Evolutionary conservation across 2,888 invertebrate genomes (phyloP).

Genomic region (Drosophila demipolita): DNA sequence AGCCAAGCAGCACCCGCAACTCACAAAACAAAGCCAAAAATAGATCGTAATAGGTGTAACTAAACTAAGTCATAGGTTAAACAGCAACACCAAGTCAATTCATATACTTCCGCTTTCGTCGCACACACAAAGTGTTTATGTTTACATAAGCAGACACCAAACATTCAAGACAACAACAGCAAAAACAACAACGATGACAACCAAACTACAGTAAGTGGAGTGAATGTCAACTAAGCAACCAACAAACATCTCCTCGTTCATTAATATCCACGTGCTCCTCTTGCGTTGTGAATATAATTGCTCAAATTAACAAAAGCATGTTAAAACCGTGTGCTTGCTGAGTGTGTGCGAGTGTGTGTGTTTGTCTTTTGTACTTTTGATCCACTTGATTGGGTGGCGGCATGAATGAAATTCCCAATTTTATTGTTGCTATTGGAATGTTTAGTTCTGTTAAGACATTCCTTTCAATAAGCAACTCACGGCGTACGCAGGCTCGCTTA

Average conservation of each 20-base stretch:
- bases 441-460: constrained; percentile 58
- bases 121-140: constrained; percentile 66
- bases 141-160: constrained; percentile 65
- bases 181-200: constrained; percentile 51
- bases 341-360: constrained; percentile 28
- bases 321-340: constrained; percentile 56
- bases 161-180: constrained; percentile 43
- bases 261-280: constrained; percentile 54
- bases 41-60: constrained; percentile 39
- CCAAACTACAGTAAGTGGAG: constrained; percentile 65
- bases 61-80: constrained; percentile 48
- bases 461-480: constrained; percentile 28
- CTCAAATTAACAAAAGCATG: constrained; percentile 58
- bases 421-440: constrained; percentile 25
- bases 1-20: constrained; percentile 36
- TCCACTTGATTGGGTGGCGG: constrained; percentile 22
- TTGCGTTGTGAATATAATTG: constrained; percentile 48
- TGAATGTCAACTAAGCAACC: background rate
- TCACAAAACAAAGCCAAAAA: constrained; percentile 35
- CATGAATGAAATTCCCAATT: constrained; percentile 36
- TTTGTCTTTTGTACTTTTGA: constrained; percentile 32
- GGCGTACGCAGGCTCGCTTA: constrained; percentile 43
- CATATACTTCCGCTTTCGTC: constrained; percentile 27
- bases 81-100: constrained; percentile 34
- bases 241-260: constrained; percentile 4